Base-by-base conservation (phyloP, 2,797 vertebrate genomes). In the Antrozous pallidus region DNA sequence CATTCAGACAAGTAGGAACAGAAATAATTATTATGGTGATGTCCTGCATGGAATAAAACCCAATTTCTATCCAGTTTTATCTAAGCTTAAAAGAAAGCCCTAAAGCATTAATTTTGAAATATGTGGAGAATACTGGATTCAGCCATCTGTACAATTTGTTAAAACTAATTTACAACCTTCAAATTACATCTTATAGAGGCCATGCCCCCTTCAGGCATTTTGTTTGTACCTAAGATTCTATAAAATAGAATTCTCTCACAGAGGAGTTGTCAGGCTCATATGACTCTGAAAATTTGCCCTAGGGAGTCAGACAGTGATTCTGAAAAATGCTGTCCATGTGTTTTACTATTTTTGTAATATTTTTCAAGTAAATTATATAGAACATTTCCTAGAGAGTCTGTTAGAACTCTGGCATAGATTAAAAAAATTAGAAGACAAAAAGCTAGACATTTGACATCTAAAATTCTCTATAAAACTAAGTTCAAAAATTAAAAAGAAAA, bases 131-230 rank as follows among this genome's bases (percentile, higher is more conserved):
- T 51, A 84, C 22, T 69, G 49, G 61, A 81, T 73, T 87, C 90
- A 81, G 61, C 58, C 92, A 80, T 65, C 28, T 47, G 45, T 9
- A 78, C 38, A 49, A 49, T 93, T 95, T 92, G 93, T 87, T 95
- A 94, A 93, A 97, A 92, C 36, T 94, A 96, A 95, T 94, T 95
- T 96, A 89, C 8, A 92, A 51, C 33, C 71, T 77, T 84, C 80
- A 92, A 95, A 93, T 91, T 91, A n/a, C 63, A 78, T 83, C 38
- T 92, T 70, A 54, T 47, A 63, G 61, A 84, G 67, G 63, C 36
- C 82, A 63, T 67, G 49, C 5, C 22, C 88, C 88, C 89, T 93
- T 89, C 33, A 83, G 85, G 90, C 75, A 77, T 77, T 79, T 84
- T 45, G 6, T 63, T 78, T 40, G 28, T 22, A 90, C n/a, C 47